Percentiles rank a stretch among this genome's conserved stretches.
phyloP scores from a whole-genome alignment of 1,140 invertebrate genomes.

The Trichoplusia ni region DNA sequence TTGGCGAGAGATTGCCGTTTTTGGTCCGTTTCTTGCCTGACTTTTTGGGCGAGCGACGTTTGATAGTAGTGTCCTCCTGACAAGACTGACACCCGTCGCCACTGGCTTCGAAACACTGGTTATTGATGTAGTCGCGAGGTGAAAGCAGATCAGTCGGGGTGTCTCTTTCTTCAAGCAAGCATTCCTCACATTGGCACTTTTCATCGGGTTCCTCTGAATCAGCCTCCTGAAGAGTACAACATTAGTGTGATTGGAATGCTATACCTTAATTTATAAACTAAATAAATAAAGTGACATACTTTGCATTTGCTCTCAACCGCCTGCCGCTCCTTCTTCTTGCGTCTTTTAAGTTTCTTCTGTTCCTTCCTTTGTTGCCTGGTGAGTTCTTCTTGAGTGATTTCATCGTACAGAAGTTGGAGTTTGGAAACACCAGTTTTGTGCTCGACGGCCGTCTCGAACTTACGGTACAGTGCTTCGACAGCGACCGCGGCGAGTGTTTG shows the following conservation, averaged over 20 bases:
- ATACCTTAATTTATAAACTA: not conserved
- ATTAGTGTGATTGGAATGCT: not conserved
- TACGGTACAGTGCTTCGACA: conserved; percentile 92
- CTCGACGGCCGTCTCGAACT: conserved; percentile 94
- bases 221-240: conserved; percentile 53
- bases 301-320: conserved; percentile 74
- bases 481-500: conserved; percentile 94
- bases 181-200: conserved; percentile 76
- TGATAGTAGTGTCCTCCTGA: conserved; percentile 58
- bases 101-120: conserved; percentile 56
- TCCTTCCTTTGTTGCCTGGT: conserved; percentile 92
- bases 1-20: conserved; percentile 82
- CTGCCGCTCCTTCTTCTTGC: conserved; percentile 88
- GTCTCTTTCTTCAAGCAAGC: conserved; percentile 69
- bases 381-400: conserved; percentile 91
- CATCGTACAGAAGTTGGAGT: conserved; percentile 90
- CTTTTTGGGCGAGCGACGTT: conserved; percentile 63
- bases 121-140: conserved; percentile 53
- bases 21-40: conserved; percentile 58
- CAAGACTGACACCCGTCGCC: conserved; percentile 67
- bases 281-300: conserved; percentile 37
- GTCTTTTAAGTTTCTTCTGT: conserved; percentile 93
- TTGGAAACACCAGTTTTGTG: conserved; percentile 94
- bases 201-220: conserved; percentile 78
- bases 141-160: conserved; percentile 70